phyloP scores from a whole-genome alignment of 2,888 invertebrate species.

The Agonopterix alstromeriana region DNA sequence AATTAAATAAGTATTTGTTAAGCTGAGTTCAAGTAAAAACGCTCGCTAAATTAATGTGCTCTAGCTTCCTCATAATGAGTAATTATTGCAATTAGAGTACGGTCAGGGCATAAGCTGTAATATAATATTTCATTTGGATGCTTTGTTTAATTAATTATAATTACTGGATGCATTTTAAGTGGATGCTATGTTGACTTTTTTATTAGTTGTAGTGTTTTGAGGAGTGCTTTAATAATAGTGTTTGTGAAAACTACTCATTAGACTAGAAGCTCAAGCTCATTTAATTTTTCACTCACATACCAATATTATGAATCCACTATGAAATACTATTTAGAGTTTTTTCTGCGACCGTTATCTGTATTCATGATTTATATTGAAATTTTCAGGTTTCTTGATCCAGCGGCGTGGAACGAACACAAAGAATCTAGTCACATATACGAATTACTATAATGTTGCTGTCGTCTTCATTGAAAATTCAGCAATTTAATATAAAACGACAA shows the following conservation, averaged over 20 bases:
- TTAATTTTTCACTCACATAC: no score
- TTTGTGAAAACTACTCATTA: background rate
- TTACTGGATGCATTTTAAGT: slow-evolving; percentile 17
- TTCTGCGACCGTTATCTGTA: no score
- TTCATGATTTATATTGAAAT: no score
- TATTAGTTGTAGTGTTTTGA: background rate
- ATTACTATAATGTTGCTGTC: no score
- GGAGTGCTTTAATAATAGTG: background rate
- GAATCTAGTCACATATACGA: no score
- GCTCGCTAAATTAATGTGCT: slow-evolving; percentile 58
- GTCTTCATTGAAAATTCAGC: no score
- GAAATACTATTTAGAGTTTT: no score
- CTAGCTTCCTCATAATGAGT: slow-evolving; percentile 69
- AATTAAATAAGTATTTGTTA: slow-evolving; percentile 71
- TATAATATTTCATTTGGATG: slow-evolving; percentile 29
- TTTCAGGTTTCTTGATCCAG: no score
- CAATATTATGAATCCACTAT: no score
- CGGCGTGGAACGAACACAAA: no score
- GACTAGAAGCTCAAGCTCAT: no score
- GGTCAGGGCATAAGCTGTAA: slow-evolving; percentile 40
- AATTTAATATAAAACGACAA: no score
- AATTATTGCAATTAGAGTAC: slow-evolving; percentile 69
- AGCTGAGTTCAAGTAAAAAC: slow-evolving; percentile 57
- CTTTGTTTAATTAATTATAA: slow-evolving; percentile 35
- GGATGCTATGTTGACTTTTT: slow-evolving; percentile 17